Percentiles rank a stretch among this genome's conserved stretches.
These are phyloP conservation scores for Eupeodes luniger DNA, from an alignment of 2,888 invertebrate genomes.

Conservation along the genomic window DNA sequence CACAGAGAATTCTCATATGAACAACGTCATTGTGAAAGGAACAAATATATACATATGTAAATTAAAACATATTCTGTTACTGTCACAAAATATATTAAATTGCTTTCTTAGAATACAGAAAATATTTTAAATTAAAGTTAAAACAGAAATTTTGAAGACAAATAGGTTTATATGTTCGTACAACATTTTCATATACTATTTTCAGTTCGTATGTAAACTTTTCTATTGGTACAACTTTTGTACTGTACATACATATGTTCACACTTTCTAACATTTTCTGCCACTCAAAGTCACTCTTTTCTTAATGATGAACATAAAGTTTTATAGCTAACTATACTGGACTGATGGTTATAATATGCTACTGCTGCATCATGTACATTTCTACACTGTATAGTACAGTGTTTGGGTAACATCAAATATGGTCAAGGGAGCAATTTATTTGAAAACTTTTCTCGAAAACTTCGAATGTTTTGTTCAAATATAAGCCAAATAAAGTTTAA, in stretches of 20 bases:
- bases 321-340: neutral
- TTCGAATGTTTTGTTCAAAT: neutral
- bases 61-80: too few relatives aligned
- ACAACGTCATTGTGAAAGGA: too few relatives aligned
- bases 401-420: conserved; percentile 2
- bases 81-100: too few relatives aligned
- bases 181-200: too few relatives aligned
- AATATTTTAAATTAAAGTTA: too few relatives aligned
- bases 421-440: conserved; percentile 1
- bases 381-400: too few relatives aligned
- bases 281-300: neutral
- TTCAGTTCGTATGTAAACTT: neutral
- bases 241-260: neutral
- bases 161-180: too few relatives aligned
- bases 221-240: neutral
- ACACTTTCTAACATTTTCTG: neutral
- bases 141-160: too few relatives aligned
- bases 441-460: neutral
- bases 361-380: too few relatives aligned
- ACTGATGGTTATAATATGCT: neutral
- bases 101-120: too few relatives aligned
- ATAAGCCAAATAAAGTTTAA: conserved; percentile 3
- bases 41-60: too few relatives aligned
- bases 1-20: too few relatives aligned
- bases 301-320: neutral